Evolutionary conservation across 2,888 invertebrate species (phyloP).

Genomic region (Xestoiulus laeticollis): DNA sequence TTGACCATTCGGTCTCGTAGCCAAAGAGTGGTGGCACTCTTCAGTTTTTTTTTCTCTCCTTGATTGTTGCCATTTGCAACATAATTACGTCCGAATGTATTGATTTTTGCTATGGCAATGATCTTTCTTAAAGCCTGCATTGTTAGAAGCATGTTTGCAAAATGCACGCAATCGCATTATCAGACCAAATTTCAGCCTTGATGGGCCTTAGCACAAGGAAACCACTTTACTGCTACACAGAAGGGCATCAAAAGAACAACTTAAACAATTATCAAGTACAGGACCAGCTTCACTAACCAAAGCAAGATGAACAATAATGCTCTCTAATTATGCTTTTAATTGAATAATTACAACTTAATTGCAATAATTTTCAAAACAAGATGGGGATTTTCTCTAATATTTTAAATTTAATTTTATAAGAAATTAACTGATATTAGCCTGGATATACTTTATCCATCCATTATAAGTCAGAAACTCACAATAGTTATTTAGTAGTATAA

Average conservation of each 20-base stretch:
- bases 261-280: not conserved
- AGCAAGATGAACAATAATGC: not conserved
- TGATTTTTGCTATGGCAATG: not conserved
- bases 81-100: not conserved
- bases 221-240: conserved; percentile 14
- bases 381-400: too few relatives aligned
- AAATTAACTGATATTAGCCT: too few relatives aligned
- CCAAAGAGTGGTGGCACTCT: not conserved
- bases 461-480: too few relatives aligned
- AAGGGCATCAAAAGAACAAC: not conserved
- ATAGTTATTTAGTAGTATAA: too few relatives aligned
- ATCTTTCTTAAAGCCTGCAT: not conserved
- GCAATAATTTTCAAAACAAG: too few relatives aligned
- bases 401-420: too few relatives aligned
- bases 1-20: not conserved
- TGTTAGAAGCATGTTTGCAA: not conserved
- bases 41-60: not conserved
- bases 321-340: not conserved
- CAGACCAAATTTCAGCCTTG: not conserved
- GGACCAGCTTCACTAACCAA: not conserved
- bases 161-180: conserved; percentile 6
- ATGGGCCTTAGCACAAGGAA: not conserved
- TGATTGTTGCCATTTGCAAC: not conserved
- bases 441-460: too few relatives aligned
- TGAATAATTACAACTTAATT: not conserved